Percentiles rank a stretch among this genome's conserved stretches.
These are phyloP conservation scores for Trimorus sp. DNA, from an alignment of 2,888 invertebrate species.

Conservation along the genomic window DNA sequence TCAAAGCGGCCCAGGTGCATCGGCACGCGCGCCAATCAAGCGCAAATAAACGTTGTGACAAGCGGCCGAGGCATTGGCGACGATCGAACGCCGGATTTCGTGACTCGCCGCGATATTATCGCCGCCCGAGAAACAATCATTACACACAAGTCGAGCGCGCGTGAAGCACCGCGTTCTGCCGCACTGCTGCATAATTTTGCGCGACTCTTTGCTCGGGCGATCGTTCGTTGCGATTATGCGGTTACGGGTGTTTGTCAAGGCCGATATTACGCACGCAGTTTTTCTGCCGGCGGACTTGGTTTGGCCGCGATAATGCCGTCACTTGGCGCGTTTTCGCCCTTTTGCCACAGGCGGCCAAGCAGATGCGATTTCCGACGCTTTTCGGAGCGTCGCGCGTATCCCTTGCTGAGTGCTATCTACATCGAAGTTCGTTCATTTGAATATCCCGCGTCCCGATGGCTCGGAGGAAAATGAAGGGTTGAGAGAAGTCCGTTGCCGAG, in stretches of 20 bases:
- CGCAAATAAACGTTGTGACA: conserved; percentile 6
- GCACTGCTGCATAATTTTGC: conserved; percentile 62
- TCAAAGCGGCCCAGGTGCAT: too few relatives aligned
- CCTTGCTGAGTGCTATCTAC: conserved; percentile 29
- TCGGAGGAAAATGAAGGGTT: conserved; percentile 8
- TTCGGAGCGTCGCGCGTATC: conserved; percentile 7
- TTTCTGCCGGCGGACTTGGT: conserved; percentile 36
- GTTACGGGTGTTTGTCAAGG: conserved; percentile 39
- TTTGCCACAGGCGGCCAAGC: conserved; percentile 30
- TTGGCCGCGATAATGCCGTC: conserved; percentile 29
- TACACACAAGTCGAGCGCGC: conserved; percentile 51
- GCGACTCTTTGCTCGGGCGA: conserved; percentile 42
- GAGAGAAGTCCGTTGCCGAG: not conserved
- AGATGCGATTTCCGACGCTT: conserved; percentile 56
- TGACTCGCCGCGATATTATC: conserved; percentile 53
- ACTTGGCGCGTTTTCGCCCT: conserved; percentile 37
- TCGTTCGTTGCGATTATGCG: conserved; percentile 48
- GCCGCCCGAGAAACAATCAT: conserved; percentile 57
- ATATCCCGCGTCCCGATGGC: conserved; percentile 24
- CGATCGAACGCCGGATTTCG: conserved; percentile 48
- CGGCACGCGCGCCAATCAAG: too few relatives aligned
- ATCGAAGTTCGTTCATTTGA: conserved; percentile 41
- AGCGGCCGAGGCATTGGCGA: conserved; percentile 20
- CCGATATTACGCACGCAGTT: conserved; percentile 44
- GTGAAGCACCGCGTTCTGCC: conserved; percentile 44